Base-by-base conservation (phyloP, 1,140 invertebrate genomes). In the Saccostrea cuccullata region DNA sequence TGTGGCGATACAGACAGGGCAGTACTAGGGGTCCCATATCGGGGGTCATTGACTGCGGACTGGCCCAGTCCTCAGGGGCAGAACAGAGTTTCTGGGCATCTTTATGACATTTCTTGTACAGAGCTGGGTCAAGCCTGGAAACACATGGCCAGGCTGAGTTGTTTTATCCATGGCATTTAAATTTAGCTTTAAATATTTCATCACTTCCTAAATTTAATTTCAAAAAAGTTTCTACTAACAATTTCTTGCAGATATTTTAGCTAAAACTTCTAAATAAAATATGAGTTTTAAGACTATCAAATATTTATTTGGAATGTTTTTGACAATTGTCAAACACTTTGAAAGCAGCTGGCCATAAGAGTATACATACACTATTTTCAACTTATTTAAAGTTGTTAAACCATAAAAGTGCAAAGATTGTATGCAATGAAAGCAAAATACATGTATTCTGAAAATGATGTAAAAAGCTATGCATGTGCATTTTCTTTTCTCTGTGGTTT, bases 1-100 rank as follows among this genome's bases (percentile, higher is more conserved):
- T 97, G 95, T 98, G 97, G 89, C 96, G 94, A 94, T 98, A 99
- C 13, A 99, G 96, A 95, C 99, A 99, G 40, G 98, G 98, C 82
- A 99, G 95, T 70, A 99, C 96, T 58, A 98, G 95, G 9, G 98
- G 97, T 26, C 97, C 97, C 55, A 96, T 95, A 88, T 97, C 96
- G 0, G 96, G 97, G 93, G 97, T 96, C 95, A 96, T 96, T 92
- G 96, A 96, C 47, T 96, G 95, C 1, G 90, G 91, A 82, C 94
- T 92, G 93, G 97, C 95, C 98, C 98, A 99, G 64, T 97, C 96
- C 55, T 96, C 96, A 90, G 96, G 97, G 0, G 97, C 98, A 92
- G 97, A 96, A 94, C 99, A 99, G 64, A 97, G 95, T 60, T 96
- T 96, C 3, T 96, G 95, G 5, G 98, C 98, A 95, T 99, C 98